Percentiles rank a stretch among this genome's conserved stretches.
These are phyloP conservation scores for Pogona vitticeps DNA, from an alignment of 2,113 vertebrate genomes.

Conservation along the genomic window DNA sequence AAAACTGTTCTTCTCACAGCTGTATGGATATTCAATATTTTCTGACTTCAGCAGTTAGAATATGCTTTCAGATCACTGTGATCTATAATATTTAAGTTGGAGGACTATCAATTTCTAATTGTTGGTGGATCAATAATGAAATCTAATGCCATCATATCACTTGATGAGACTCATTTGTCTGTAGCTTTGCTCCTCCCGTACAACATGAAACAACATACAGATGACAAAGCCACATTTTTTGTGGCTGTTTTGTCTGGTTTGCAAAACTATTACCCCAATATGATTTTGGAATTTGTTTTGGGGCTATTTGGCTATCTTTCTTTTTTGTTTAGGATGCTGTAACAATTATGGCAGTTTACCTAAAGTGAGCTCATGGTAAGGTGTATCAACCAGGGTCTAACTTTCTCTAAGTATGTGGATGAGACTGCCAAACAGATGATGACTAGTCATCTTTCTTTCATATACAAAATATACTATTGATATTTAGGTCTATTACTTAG, in stretches of 20 bases:
- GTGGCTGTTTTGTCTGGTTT: too few species aligned
- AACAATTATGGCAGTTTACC: neutral
- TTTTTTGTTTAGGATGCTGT: neutral
- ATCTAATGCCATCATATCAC: too few species aligned
- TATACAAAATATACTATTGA: neutral
- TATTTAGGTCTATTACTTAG: neutral
- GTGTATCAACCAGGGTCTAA: neutral
- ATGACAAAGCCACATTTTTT: neutral
- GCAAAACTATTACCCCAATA: too few species aligned
- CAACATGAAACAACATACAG: neutral
- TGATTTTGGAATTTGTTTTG: too few species aligned
- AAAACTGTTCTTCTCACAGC: neutral
- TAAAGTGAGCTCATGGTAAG: neutral
- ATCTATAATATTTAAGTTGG: too few species aligned
- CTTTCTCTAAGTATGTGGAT: neutral
- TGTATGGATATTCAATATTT: neutral
- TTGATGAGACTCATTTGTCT: too few species aligned
- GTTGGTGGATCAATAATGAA: too few species aligned
- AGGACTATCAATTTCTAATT: too few species aligned
- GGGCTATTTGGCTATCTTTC: too few species aligned
- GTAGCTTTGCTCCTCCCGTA: neutral
- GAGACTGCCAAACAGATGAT: neutral
- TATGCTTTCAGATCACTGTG: neutral
- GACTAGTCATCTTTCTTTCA: neutral
- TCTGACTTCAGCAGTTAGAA: neutral